Conservation (phyloP, 2,888 invertebrate species). For the Tipula vernalis region DNA sequence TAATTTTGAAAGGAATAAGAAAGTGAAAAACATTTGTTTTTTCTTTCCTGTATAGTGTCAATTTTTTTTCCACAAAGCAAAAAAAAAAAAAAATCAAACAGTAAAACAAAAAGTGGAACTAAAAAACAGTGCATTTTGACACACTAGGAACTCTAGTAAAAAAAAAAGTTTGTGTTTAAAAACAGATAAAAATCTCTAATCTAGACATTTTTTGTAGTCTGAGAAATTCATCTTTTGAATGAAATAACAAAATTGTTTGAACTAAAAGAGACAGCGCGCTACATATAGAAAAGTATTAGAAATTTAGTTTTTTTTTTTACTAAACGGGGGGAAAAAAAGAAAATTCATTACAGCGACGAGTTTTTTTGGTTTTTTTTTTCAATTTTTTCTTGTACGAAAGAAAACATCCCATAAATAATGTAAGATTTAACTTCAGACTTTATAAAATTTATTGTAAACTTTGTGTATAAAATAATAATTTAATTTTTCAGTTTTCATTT, state of each 20-base stretch:
- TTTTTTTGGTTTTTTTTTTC: background rate
- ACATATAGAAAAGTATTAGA: background rate
- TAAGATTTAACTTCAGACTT: background rate
- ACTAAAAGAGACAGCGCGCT: background rate
- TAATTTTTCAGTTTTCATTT: background rate
- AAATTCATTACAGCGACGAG: background rate
- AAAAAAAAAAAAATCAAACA: background rate
- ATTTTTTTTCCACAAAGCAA: background rate
- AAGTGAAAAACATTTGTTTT: background rate
- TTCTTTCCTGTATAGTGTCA: background rate
- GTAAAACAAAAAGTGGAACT: background rate
- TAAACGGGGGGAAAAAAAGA: background rate
- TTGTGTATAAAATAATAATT: background rate
- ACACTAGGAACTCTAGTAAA: background rate
- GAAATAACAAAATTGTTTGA: background rate
- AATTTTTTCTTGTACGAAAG: background rate
- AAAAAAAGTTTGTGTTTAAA: background rate
- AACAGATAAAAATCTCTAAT: background rate
- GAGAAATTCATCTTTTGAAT: background rate
- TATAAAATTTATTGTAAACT: too few species aligned
- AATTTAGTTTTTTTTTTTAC: background rate
- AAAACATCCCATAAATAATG: background rate
- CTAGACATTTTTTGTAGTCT: background rate
- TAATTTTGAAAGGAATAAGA: background rate
- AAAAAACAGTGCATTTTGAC: slow-evolving; percentile 10